Percentiles rank a stretch among this genome's conserved stretches.
These are phyloP conservation scores for Odocoileus virginianus DNA, from an alignment of 2,113 vertebrate species.

Conservation along the genomic window DNA sequence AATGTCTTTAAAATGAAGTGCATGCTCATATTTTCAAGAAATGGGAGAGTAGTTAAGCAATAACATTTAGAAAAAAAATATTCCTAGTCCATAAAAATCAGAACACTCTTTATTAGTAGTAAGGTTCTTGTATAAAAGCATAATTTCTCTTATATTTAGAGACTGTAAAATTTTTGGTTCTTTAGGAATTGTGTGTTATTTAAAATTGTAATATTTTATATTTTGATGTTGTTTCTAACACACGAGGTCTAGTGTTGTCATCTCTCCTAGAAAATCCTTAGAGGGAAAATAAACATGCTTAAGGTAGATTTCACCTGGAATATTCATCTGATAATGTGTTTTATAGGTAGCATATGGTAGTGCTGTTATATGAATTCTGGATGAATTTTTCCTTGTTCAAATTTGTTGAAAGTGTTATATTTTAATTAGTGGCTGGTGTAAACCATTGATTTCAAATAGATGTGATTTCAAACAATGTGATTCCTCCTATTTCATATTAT, in stretches of 20 bases:
- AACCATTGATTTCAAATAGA: constrained; percentile 40
- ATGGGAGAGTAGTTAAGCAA: constrained; percentile 32
- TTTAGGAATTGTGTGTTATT: constrained; percentile 31
- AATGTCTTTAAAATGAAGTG: constrained; percentile 36
- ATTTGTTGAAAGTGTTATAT: constrained; percentile 34
- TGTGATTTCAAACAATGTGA: background rate
- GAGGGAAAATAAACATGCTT: constrained; percentile 26
- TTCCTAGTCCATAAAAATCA: constrained; percentile 41
- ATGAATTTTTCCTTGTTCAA: background rate
- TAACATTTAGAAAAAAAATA: constrained; percentile 51
- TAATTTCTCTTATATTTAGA: constrained; percentile 38
- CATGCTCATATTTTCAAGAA: constrained; percentile 58
- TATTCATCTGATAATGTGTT: background rate
- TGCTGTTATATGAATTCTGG: background rate
- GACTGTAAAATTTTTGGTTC: constrained; percentile 34
- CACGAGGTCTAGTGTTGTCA: background rate
- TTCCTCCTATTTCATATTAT: background rate
- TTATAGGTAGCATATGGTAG: background rate
- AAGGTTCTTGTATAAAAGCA: constrained; percentile 16
- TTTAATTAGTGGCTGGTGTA: constrained; percentile 37
- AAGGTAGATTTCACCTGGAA: background rate
- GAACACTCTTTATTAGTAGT: constrained; percentile 36
- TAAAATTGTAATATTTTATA: constrained; percentile 21
- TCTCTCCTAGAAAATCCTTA: constrained; percentile 34
- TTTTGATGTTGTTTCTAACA: constrained; percentile 22